Conservation (phyloP, 2,797 vertebrate species). For the Mormyrus hasselquistii region DNA sequence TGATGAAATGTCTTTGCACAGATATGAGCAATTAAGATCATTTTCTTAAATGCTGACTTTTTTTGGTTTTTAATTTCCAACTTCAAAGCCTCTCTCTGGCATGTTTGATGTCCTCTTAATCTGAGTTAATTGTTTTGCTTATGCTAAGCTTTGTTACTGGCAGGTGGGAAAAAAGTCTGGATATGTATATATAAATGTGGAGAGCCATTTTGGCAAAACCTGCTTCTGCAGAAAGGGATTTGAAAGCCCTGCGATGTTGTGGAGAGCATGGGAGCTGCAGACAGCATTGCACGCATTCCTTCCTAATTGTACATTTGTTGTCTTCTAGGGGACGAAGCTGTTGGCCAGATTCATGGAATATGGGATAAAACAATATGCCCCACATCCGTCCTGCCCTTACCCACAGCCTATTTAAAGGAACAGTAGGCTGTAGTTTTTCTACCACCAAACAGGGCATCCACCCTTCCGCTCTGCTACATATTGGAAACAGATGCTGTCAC, state of each 20-base stretch:
- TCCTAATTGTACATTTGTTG: constrained; percentile 49
- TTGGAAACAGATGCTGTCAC: constrained; percentile 47
- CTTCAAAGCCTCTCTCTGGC: not conserved
- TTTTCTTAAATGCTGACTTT: not conserved
- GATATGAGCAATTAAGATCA: not conserved
- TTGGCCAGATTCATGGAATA: constrained; percentile 46
- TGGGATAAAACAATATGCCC: constrained; percentile 50
- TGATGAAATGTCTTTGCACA: not conserved
- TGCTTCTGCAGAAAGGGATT: constrained; percentile 31
- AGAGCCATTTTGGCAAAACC: not conserved
- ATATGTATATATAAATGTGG: not conserved
- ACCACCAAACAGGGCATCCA: constrained; percentile 44
- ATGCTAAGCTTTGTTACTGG: not conserved
- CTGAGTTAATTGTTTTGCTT: not conserved
- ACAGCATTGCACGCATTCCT: constrained; percentile 44
- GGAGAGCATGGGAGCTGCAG: constrained; percentile 40
- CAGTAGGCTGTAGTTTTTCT: constrained; percentile 47
- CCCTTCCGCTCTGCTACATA: constrained; percentile 45
- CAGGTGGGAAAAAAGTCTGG: not conserved
- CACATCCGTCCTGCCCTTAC: constrained; percentile 48
- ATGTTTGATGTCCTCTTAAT: not conserved
- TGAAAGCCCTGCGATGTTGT: constrained; percentile 53
- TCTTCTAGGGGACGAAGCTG: constrained; percentile 44
- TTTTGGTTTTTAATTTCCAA: not conserved
- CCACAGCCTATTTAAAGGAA: constrained; percentile 50